Evolutionary conservation across 2,797 vertebrate species (phyloP).

Genomic region (Onychomys arenicola): DNA sequence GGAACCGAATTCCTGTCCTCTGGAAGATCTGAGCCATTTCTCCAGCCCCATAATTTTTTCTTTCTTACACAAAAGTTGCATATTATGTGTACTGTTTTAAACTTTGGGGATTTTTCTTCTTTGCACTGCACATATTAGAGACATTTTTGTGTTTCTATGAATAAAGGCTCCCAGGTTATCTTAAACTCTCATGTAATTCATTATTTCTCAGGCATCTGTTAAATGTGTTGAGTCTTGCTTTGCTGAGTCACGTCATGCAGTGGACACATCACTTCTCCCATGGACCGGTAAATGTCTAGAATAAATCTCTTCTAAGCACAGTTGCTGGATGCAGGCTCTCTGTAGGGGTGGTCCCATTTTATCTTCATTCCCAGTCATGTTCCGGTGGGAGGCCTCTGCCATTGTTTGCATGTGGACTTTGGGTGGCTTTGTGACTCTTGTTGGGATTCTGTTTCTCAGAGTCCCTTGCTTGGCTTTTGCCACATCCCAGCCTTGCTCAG

Average conservation of each 20-base stretch:
- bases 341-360: not conserved
- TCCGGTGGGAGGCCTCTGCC: not conserved
- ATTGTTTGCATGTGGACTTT: not conserved
- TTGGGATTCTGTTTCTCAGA: not conserved
- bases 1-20: not conserved
- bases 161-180: not conserved
- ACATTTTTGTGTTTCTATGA: not conserved
- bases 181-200: not conserved
- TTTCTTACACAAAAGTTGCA: not conserved
- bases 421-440: not conserved
- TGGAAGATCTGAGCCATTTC: not conserved
- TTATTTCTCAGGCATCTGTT: not conserved
- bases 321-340: not conserved
- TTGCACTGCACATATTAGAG: not conserved
- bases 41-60: not conserved
- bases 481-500: not conserved
- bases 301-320: not conserved
- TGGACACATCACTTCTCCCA: not conserved
- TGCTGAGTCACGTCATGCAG: not conserved
- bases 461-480: constrained; percentile 31
- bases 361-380: not conserved
- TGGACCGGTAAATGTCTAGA: not conserved
- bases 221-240: not conserved
- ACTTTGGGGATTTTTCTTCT: not conserved
- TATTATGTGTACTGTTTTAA: not conserved